These are phyloP conservation scores for Neodiprion lecontei DNA, from an alignment of 1,140 invertebrate genomes.

Conservation along the genomic window DNA sequence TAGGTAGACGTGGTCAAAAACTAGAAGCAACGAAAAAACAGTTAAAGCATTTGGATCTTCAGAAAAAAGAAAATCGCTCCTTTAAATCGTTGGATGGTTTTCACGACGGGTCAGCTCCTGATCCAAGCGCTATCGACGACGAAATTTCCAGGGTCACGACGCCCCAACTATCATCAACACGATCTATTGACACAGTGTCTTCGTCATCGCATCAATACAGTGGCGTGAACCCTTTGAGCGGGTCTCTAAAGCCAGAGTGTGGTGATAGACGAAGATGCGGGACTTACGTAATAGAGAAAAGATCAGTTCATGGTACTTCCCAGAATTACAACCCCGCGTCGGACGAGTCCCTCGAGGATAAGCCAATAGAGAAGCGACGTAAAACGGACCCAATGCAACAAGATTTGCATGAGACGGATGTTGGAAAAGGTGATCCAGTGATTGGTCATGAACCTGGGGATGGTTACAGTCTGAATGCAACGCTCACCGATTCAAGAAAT, in stretches of 20 bases:
- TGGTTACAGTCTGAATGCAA: not conserved
- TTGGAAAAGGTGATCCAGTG: not conserved
- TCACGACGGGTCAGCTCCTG: not conserved
- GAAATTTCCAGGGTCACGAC: not conserved
- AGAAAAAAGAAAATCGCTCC: not conserved
- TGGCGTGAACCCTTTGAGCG: slow-evolving; percentile 3
- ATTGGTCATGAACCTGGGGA: not conserved
- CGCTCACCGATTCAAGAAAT: not conserved
- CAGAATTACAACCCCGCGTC: not conserved
- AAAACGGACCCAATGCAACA: slow-evolving; percentile 8
- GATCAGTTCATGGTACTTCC: not conserved
- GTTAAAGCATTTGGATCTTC: not conserved
- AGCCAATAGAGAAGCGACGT: slow-evolving; percentile 11
- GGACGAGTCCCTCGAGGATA: slow-evolving; percentile 14
- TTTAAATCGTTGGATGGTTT: too few relatives aligned
- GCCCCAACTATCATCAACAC: not conserved
- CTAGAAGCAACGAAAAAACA: not conserved
- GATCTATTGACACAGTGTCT: not conserved
- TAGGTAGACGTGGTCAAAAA: not conserved
- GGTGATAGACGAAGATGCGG: slow-evolving; percentile 22
- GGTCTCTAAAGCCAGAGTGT: not conserved
- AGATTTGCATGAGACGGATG: not conserved
- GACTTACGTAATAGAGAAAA: slow-evolving; percentile 27
- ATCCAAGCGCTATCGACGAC: not conserved
- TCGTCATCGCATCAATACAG: not conserved